Percentiles rank a stretch among this genome's conserved stretches.
Evolutionary conservation across 2,113 vertebrate genomes (phyloP).

Genomic region (Elanus axillaris): DNA sequence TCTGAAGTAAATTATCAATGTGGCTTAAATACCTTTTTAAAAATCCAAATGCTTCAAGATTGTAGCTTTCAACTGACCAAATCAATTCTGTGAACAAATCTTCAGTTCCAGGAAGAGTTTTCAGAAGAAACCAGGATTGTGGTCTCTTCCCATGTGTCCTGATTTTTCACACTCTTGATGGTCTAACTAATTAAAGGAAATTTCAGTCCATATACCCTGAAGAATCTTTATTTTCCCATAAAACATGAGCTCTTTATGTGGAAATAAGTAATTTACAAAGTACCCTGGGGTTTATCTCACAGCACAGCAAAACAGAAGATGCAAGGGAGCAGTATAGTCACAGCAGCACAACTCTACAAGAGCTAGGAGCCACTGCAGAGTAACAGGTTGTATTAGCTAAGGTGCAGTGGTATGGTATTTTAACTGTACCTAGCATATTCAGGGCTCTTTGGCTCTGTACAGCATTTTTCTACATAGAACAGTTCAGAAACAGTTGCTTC

Average conservation of each 20-base stretch:
- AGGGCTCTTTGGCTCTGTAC: neutral
- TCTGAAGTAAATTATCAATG: neutral
- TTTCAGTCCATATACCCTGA: neutral
- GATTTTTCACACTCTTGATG: neutral
- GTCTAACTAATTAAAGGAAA: neutral
- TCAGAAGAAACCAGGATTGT: neutral
- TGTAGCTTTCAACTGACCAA: neutral
- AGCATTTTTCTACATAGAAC: neutral
- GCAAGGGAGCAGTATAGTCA: neutral
- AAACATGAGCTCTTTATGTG: neutral
- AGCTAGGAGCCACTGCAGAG: neutral
- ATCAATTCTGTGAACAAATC: neutral
- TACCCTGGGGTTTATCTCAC: neutral
- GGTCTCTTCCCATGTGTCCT: neutral
- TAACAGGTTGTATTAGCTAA: neutral
- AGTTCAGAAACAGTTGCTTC: neutral
- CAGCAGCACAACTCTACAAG: neutral
- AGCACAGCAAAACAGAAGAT: neutral
- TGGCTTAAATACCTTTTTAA: neutral
- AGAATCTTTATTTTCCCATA: neutral
- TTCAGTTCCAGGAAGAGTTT: neutral
- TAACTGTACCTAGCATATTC: neutral
- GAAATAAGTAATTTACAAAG: neutral
- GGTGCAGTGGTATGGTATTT: neutral
- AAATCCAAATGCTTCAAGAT: neutral